Evolutionary conservation across 1,140 invertebrate species (phyloP).

Genomic region (Papilio xuthus): DNA sequence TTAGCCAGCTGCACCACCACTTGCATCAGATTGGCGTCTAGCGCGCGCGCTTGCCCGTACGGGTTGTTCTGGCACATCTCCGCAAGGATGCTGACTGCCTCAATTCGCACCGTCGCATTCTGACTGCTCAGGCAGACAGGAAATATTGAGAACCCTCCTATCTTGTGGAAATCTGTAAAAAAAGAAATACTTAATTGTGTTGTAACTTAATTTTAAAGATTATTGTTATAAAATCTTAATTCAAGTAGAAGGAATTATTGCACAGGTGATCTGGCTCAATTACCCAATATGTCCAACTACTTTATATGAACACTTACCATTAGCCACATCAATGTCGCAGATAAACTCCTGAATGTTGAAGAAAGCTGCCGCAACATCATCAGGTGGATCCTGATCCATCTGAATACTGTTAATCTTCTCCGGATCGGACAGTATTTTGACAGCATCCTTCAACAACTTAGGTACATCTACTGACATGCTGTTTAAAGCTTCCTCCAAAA

Average conservation of each 20-base stretch:
- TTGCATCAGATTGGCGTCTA: constrained; percentile 85
- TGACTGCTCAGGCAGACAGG: constrained; percentile 84
- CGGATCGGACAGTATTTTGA: constrained; percentile 82
- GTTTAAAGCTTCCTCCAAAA: constrained; percentile 86
- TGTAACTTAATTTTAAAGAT: no score
- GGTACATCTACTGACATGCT: constrained; percentile 86
- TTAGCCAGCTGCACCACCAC: constrained; percentile 85
- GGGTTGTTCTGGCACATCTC: constrained; percentile 91
- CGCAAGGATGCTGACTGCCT: constrained; percentile 86
- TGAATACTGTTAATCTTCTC: constrained; percentile 78
- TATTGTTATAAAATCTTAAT: no score
- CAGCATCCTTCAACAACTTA: constrained; percentile 83
- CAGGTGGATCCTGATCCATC: constrained; percentile 78
- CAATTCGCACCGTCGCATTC: constrained; percentile 83
- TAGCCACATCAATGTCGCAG: constrained; percentile 88
- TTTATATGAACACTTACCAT: constrained; percentile 79
- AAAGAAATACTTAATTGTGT: neutral
- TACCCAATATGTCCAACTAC: neutral
- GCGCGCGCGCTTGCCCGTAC: constrained; percentile 86
- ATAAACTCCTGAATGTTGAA: constrained; percentile 85
- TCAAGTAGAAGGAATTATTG: neutral
- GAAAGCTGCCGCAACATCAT: constrained; percentile 82
- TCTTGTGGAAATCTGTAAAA: constrained; percentile 89
- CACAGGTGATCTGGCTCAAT: neutral
- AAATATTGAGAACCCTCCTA: constrained; percentile 89